phyloP scores from a whole-genome alignment of 2,797 vertebrate genomes.

The Discoglossus pictus region DNA sequence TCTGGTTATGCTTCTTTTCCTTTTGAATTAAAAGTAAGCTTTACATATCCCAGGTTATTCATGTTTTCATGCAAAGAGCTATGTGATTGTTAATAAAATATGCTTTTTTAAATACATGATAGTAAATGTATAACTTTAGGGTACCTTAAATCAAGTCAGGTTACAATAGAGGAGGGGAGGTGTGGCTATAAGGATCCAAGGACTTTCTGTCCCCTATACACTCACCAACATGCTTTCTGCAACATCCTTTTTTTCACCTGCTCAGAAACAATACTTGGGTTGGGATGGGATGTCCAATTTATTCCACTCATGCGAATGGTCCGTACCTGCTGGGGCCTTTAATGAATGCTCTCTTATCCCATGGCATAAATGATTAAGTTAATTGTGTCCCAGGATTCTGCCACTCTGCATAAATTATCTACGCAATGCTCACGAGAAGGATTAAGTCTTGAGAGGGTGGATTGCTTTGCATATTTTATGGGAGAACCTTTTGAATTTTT shows the following conservation, averaged over 20 bases:
- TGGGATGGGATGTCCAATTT: slow-evolving; percentile 42
- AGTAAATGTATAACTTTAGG: too few relatives aligned
- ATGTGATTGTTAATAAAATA: too few relatives aligned
- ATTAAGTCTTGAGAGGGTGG: slow-evolving; percentile 49
- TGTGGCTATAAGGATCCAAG: slow-evolving; percentile 20
- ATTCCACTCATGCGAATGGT: slow-evolving; percentile 36
- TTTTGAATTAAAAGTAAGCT: too few relatives aligned
- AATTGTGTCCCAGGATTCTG: slow-evolving; percentile 52
- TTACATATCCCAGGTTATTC: too few relatives aligned
- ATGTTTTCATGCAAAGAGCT: too few relatives aligned
- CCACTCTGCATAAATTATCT: slow-evolving; percentile 52
- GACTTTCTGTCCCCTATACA: not conserved
- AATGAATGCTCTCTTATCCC: slow-evolving; percentile 49
- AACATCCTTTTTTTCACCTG: slow-evolving; percentile 22
- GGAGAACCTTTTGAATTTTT: slow-evolving; percentile 40
- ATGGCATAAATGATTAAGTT: slow-evolving; percentile 53
- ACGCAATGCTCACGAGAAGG: slow-evolving; percentile 49
- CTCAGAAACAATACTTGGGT: slow-evolving; percentile 40
- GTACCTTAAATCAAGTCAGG: too few relatives aligned
- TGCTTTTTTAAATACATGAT: too few relatives aligned
- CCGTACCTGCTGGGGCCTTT: slow-evolving; percentile 45
- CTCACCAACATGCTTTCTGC: slow-evolving; percentile 9
- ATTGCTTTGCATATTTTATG: slow-evolving; percentile 50
- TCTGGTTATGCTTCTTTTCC: too few relatives aligned
- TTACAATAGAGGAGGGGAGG: too few relatives aligned